Conservation (phyloP, 2,113 vertebrate genomes). For the Pteruthius melanotis region DNA sequence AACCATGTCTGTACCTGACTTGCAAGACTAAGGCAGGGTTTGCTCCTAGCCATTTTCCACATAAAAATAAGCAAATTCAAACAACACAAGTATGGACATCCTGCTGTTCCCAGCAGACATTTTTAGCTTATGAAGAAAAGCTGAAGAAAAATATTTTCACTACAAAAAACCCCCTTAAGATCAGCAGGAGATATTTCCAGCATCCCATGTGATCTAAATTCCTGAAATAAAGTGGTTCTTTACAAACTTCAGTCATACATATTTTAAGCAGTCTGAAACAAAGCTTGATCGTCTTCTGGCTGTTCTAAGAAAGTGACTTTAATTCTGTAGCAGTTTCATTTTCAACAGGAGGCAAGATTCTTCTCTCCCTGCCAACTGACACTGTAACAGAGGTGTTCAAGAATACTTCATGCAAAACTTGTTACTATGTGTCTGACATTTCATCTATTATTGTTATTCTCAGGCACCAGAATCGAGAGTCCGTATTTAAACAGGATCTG, state of each 20-base stretch:
- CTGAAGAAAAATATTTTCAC: not conserved
- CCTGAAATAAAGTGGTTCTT: not conserved
- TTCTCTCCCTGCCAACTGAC: not conserved
- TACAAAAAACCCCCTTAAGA: rapidly evolving
- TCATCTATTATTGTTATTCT: not conserved
- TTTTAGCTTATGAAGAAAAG: not conserved
- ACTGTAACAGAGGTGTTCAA: not conserved
- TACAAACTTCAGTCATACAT: not conserved
- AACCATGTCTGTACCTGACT: not conserved
- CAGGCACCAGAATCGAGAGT: not conserved
- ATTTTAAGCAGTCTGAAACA: not conserved
- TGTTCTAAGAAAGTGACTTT: not conserved
- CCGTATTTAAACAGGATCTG: not conserved
- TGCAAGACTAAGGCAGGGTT: not conserved
- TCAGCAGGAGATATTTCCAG: not conserved
- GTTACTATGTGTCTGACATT: not conserved
- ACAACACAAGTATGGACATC: not conserved
- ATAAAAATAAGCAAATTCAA: not conserved
- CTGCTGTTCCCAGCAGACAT: not conserved
- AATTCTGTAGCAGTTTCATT: not conserved
- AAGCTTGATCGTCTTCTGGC: not conserved
- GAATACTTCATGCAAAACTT: not conserved
- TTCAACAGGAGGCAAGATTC: not conserved
- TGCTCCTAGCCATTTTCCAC: not conserved
- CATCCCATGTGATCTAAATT: not conserved